A percentile compares a stretch with the other conserved stretches of the same genome.
These are phyloP conservation scores for Platysternon megacephalum DNA, from an alignment of 2,113 vertebrate genomes.

Conservation along the genomic window DNA sequence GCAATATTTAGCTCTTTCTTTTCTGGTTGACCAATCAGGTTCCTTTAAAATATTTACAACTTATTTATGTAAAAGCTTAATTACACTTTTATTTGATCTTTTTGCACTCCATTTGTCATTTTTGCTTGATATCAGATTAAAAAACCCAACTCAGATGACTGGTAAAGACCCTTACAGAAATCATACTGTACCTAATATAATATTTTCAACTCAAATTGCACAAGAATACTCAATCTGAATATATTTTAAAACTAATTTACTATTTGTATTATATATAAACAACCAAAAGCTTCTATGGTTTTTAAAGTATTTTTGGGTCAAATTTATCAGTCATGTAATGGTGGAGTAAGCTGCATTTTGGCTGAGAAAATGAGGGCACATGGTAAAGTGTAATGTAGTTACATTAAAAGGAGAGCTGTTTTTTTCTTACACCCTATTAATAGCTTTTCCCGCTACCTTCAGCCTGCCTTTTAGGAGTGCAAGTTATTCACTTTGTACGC, in stretches of 20 bases:
- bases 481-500: not conserved
- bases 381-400: not conserved
- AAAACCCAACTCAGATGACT: not conserved
- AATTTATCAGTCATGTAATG: not conserved
- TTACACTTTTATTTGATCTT: not conserved
- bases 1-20: not conserved
- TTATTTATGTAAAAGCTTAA: not conserved
- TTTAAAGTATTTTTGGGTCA: not conserved
- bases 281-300: not conserved
- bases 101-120: not conserved
- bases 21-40: not conserved
- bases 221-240: not conserved
- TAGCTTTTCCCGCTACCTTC: not conserved
- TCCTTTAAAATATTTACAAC: slow-evolving; percentile 33
- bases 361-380: not conserved
- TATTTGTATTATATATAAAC: slow-evolving; percentile 2
- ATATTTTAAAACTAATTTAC: not conserved
- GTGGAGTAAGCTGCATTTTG: not conserved
- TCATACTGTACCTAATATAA: not conserved
- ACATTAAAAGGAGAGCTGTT: not conserved
- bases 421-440: not conserved
- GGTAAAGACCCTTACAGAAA: not conserved
- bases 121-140: slow-evolving; percentile 10
- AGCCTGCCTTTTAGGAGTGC: not conserved
- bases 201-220: not conserved